These are phyloP conservation scores for Lycophotia porphyrea DNA, from an alignment of 2,888 invertebrate species.

Conservation along the genomic window DNA sequence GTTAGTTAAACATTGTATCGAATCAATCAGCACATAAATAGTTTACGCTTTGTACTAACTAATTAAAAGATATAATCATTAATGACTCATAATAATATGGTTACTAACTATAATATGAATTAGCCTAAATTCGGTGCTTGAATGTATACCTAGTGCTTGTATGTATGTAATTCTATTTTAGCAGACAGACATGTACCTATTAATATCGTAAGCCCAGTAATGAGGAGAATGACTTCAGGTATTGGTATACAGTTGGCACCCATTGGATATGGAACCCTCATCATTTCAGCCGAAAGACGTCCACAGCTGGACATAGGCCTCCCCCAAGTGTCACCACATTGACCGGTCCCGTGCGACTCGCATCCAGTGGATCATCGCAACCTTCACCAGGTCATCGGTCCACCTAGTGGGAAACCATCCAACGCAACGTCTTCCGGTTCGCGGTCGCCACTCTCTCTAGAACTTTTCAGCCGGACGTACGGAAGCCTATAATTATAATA, in stretches of 20 bases:
- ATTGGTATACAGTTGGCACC: background rate
- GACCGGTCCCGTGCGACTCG: no score
- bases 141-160: background rate
- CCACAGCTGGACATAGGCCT: no score
- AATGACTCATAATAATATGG: background rate
- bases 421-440: no score
- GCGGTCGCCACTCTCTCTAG: no score
- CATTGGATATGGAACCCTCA: background rate
- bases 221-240: background rate
- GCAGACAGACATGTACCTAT: background rate
- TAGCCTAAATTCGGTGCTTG: background rate
- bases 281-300: no score
- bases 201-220: background rate
- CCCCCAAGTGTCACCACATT: no score
- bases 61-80: background rate
- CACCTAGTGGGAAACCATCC: no score
- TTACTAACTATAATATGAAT: background rate
- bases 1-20: constrained; percentile 5
- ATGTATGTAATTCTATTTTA: background rate
- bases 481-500: background rate
- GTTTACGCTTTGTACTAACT: background rate
- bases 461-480: no score
- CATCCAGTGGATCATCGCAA: no score
- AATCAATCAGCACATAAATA: constrained; percentile 6
- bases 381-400: no score